Percentiles rank a stretch among this genome's conserved stretches.
Conservation (phyloP, 2,113 vertebrate species). For the Piprites chloris region DNA sequence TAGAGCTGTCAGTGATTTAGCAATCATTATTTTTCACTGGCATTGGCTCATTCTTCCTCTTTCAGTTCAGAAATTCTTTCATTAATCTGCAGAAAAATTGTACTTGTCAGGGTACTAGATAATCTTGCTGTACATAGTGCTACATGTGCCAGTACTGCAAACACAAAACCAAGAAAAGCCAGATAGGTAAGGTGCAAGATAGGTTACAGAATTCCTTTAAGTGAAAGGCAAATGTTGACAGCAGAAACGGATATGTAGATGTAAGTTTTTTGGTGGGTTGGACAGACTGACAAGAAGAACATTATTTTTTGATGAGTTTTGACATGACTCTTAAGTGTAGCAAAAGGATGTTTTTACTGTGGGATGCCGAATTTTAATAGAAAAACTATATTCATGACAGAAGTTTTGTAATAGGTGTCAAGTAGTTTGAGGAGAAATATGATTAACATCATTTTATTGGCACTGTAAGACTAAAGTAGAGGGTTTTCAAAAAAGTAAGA, state of each 20-base stretch:
- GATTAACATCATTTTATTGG: constrained; percentile 41
- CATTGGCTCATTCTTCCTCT: background rate
- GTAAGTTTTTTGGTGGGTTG: constrained; percentile 38
- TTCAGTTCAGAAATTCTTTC: background rate
- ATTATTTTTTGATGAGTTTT: constrained; percentile 59
- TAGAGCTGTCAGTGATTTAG: background rate
- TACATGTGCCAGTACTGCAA: background rate
- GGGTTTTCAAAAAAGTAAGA: background rate
- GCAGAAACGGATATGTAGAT: background rate
- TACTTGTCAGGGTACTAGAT: background rate
- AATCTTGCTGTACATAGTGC: background rate
- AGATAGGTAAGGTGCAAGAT: background rate
- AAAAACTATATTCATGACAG: constrained; percentile 19
- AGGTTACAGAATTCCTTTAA: background rate
- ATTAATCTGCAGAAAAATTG: background rate
- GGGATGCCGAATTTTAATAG: constrained; percentile 18
- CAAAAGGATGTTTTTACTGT: constrained; percentile 38
- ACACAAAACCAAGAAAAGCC: background rate
- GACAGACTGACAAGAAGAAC: constrained; percentile 3
- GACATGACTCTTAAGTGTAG: constrained; percentile 25
- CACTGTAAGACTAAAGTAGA: background rate
- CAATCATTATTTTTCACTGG: background rate
- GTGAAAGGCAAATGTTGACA: constrained; percentile 13
- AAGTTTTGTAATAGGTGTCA: constrained; percentile 58
- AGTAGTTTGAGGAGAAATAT: constrained; percentile 23